A percentile compares a stretch with the other conserved stretches of the same genome.
Evolutionary conservation across 2,113 vertebrate species (phyloP).

Genomic region (Eidolon helvum): DNA sequence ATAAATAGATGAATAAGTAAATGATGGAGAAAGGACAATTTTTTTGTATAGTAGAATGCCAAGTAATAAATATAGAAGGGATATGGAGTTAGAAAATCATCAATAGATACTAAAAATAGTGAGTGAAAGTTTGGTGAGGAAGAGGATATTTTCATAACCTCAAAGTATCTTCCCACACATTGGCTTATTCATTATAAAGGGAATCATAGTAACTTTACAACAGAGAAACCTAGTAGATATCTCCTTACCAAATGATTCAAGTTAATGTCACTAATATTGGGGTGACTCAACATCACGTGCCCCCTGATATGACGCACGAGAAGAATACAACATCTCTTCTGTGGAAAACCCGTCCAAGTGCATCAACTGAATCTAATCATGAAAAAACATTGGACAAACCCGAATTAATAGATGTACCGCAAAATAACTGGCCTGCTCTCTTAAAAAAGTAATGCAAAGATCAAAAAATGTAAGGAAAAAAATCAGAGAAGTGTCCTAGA

Average conservation of each 20-base stretch:
- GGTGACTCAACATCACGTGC: neutral
- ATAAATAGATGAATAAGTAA: neutral
- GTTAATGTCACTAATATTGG: neutral
- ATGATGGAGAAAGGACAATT: neutral
- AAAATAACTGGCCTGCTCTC: neutral
- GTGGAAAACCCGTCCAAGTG: neutral
- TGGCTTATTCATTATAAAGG: neutral
- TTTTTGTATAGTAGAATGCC: neutral
- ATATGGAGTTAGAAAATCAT: neutral
- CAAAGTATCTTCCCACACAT: neutral
- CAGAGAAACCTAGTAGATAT: neutral
- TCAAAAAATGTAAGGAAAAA: neutral
- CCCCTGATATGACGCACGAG: neutral
- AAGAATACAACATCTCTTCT: neutral
- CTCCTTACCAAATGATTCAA: neutral
- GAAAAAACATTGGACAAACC: neutral
- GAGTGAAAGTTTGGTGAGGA: neutral
- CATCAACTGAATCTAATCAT: neutral
- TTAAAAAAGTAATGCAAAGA: neutral
- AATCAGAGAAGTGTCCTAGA: neutral
- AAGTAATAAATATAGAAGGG: neutral
- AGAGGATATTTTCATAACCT: neutral
- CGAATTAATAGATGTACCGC: neutral
- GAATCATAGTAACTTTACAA: neutral
- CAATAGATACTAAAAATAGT: neutral